Evolutionary conservation across 1,140 invertebrate species (phyloP).

Genomic region (Hypsibius dujardini): DNA sequence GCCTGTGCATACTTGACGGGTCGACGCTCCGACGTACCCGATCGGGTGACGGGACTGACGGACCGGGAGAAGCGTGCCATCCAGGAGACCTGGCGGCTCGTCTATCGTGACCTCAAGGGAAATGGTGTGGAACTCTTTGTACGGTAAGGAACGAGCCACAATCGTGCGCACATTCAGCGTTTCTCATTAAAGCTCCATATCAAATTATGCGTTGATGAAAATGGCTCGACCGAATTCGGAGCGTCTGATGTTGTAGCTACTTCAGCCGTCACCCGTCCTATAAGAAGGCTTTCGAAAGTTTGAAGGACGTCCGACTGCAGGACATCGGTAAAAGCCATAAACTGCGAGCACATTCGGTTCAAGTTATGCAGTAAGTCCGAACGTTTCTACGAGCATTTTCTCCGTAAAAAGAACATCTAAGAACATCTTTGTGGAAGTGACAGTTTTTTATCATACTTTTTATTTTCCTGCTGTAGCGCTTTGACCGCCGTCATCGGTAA

Average conservation of each 20-base stretch:
- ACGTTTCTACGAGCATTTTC: not conserved
- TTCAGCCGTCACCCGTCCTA: constrained; percentile 14
- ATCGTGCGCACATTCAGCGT: not conserved
- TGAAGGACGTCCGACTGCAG: not conserved
- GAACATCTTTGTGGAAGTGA: not conserved
- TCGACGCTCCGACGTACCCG: not conserved
- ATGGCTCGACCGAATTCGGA: not conserved
- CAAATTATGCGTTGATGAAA: not conserved
- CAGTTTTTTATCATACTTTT: not conserved
- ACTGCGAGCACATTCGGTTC: not conserved
- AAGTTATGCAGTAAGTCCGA: not conserved
- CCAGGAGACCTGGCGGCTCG: not conserved
- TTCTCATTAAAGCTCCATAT: not conserved
- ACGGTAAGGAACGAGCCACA: not conserved
- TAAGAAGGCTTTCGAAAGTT: constrained; percentile 18
- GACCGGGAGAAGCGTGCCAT: not conserved
- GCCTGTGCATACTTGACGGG: not conserved
- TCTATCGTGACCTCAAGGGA: not conserved
- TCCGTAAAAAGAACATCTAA: not conserved
- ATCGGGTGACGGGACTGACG: not conserved
- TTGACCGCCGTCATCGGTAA: not conserved
- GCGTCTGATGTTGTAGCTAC: constrained; percentile 20
- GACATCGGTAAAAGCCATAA: not conserved
- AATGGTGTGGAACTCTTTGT: constrained; percentile 6
- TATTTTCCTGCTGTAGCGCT: not conserved